phyloP scores from a whole-genome alignment of 2,113 vertebrate species.

The Pelusios castaneus region DNA sequence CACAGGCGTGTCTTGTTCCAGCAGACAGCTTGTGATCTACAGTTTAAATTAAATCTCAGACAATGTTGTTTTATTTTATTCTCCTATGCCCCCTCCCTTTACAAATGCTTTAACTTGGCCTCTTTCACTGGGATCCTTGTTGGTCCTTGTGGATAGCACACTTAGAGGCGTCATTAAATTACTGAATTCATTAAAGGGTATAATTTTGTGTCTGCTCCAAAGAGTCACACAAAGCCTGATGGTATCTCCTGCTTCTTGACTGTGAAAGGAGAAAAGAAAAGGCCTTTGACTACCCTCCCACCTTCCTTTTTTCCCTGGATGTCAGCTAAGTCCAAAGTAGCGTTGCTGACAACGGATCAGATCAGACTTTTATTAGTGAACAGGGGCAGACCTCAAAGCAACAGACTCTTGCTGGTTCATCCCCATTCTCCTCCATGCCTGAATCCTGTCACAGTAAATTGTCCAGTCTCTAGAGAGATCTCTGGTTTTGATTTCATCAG shows the following conservation, averaged over 20 bases:
- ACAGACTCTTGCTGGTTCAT: not conserved
- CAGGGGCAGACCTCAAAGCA: not conserved
- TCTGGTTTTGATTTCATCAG: not conserved
- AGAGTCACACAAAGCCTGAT: not conserved
- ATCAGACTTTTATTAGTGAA: not conserved
- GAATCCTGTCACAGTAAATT: not conserved
- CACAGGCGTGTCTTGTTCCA: constrained; percentile 5
- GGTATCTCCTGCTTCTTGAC: not conserved
- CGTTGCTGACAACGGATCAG: not conserved
- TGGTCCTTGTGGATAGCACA: not conserved
- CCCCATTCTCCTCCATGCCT: not conserved
- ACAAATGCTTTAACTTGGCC: not conserved
- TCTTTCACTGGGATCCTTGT: not conserved
- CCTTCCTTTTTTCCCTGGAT: not conserved
- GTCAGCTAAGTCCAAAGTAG: too few relatives aligned
- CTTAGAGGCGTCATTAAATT: not conserved
- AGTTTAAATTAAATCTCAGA: constrained; percentile 30
- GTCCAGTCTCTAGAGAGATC: not conserved
- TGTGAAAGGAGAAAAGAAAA: not conserved
- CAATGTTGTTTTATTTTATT: not conserved
- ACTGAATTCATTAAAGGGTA: not conserved
- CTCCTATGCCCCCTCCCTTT: not conserved
- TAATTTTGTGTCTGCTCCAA: not conserved
- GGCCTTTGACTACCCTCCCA: not conserved
- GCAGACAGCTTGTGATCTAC: constrained; percentile 8